phyloP scores from a whole-genome alignment of 1,140 invertebrate species.

The Drosophila santomea region DNA sequence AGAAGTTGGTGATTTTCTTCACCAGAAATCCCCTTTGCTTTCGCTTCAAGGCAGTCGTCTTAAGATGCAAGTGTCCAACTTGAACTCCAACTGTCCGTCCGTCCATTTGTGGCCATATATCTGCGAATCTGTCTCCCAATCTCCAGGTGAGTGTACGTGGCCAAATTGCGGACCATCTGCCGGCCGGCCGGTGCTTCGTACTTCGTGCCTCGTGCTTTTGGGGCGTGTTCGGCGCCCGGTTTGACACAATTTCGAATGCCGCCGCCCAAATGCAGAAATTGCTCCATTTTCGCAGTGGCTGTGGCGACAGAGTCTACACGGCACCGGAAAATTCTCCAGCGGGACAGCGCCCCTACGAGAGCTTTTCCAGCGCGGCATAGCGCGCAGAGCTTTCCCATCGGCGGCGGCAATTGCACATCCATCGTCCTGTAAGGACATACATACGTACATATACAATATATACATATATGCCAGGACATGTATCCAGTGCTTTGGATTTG shows the following conservation, averaged over 20 bases:
- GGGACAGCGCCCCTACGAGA: constrained; percentile 62
- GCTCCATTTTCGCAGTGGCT: constrained; percentile 28
- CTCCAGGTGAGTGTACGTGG: constrained; percentile 5
- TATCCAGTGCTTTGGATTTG: constrained; percentile 46
- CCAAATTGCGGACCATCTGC: constrained; percentile 9
- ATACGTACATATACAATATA: too few species aligned
- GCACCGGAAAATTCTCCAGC: constrained; percentile 27
- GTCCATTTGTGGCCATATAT: neutral
- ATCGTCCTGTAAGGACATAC: neutral
- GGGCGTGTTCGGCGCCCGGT: constrained; percentile 44
- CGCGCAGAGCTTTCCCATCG: constrained; percentile 34
- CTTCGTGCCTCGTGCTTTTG: constrained; percentile 12
- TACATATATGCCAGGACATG: constrained; percentile 9
- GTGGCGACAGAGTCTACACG: constrained; percentile 28
- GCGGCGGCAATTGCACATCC: constrained; percentile 9
- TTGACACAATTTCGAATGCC: constrained; percentile 54
- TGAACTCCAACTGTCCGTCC: neutral
- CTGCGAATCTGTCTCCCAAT: neutral
- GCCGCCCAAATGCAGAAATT: constrained; percentile 39
- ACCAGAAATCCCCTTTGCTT: neutral
- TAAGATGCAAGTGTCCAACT: neutral
- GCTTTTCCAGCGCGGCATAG: constrained; percentile 31
- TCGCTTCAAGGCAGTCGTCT: constrained; percentile 3
- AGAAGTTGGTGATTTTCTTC: neutral
- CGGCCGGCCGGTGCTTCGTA: constrained; percentile 18